Evolutionary conservation across 64 coral and sea anemone species (phyloP), one percentile per base, ranked within the genome.

Genomic region (Stylophora pistillata): DNA sequence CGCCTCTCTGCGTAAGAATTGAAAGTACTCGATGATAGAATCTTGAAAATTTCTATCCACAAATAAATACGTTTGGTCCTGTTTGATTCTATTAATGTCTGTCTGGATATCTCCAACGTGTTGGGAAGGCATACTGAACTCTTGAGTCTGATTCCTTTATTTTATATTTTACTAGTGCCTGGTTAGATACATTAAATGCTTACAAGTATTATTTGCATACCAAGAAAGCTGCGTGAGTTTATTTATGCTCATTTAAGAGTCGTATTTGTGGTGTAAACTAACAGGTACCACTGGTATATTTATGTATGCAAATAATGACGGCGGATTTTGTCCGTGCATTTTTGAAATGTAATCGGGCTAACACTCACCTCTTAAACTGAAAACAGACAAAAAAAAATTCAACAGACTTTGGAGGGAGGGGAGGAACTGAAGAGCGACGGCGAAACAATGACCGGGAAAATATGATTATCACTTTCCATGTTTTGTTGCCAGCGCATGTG

Each of bases 61-160:
- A 58, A 93, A 96, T 71, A 92, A 71, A 53, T 93, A 96, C 27
- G 89, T 73, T 73, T 90, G 58, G 34, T 86, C 21, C 9, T 59
- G 68, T 62, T 64, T 78, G 5, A 96, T 55, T 68, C 61, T 77
- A 81, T 96, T 96, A 61, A 96, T 74, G 18, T 96, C 91, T 14
- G 41, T 94, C 55, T 89, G 80, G 6, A 65, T 53, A 53, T 55
- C 80, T 70, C 80, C 60, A 14, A 70, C 61, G 11, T 68, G 32
- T 18, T 63, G 66, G 17, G 61, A 84, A 70, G 80, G 58, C 80
- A 84, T 84, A 10, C 0, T 70, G 23, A 37, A 47, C 53, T 84
- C 62, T 37, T 18, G 13, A 47, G 32, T 11, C 9, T 53, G 20
- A 10, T 52, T 41, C 20, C 37, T 47, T 47, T 47, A 47, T 3